phyloP scores from a whole-genome alignment of 1,140 invertebrate genomes.

The Triops longicaudatus region DNA sequence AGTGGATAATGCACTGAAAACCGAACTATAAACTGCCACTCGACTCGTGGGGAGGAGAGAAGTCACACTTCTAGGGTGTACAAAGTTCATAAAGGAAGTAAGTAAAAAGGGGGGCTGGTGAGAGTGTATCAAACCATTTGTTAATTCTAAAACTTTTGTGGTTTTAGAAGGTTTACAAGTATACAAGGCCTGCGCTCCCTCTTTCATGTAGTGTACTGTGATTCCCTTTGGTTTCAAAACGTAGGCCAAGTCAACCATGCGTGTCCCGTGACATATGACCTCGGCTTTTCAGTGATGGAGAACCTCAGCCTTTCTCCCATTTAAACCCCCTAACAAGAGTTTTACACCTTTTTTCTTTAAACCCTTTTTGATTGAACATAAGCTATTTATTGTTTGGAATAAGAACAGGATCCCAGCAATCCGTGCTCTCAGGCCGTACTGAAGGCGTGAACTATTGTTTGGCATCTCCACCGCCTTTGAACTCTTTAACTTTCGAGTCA shows the following conservation, averaged over 20 bases:
- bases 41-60: not conserved
- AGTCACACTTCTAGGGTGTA: not conserved
- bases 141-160: not conserved
- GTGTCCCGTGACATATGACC: constrained; percentile 11
- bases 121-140: not conserved
- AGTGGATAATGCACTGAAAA: constrained; percentile 7
- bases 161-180: not conserved
- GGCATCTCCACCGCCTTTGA: too few relatives aligned
- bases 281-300: not conserved
- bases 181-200: not conserved
- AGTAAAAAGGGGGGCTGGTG: not conserved
- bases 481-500: too few relatives aligned
- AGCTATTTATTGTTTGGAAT: not conserved
- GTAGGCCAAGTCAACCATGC: constrained; percentile 2
- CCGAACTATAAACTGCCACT: not conserved
- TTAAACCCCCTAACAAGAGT: not conserved
- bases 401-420: too few relatives aligned
- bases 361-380: not conserved
- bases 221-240: not conserved
- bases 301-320: not conserved
- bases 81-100: not conserved
- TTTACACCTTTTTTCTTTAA: not conserved
- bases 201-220: not conserved
- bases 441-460: too few relatives aligned
- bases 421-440: too few relatives aligned